phyloP scores from a whole-genome alignment of 2,797 vertebrate species.

The Scarus forsteni region DNA sequence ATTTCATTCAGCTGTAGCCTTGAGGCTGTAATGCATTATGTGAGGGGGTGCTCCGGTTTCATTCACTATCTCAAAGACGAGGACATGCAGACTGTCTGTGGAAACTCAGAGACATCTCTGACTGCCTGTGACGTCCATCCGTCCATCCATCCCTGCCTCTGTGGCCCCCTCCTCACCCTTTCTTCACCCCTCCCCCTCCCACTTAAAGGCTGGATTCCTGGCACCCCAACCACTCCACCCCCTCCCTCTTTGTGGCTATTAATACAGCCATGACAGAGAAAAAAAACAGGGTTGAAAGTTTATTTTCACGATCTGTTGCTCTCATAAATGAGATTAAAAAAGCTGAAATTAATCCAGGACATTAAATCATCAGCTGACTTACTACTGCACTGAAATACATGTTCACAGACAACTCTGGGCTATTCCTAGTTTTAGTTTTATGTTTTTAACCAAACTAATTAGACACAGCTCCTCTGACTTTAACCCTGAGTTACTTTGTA shows the following conservation, averaged over 20 bases:
- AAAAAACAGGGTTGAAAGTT: slow-evolving; percentile 17
- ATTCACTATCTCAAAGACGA: slow-evolving; percentile 25
- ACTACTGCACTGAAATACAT: not conserved
- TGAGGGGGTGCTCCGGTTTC: not conserved
- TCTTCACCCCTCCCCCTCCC: slow-evolving; percentile 24
- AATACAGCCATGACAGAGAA: slow-evolving; percentile 43
- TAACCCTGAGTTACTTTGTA: not conserved
- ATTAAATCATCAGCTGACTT: not conserved
- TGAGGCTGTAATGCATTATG: too few relatives aligned
- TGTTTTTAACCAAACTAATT: not conserved
- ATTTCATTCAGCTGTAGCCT: too few relatives aligned
- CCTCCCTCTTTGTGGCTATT: slow-evolving; percentile 39
- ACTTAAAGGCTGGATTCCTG: slow-evolving; percentile 62
- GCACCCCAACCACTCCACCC: slow-evolving; percentile 16
- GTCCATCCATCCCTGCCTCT: slow-evolving; percentile 16
- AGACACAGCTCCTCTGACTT: not conserved
- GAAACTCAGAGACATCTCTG: slow-evolving; percentile 33
- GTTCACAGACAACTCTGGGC: too few relatives aligned
- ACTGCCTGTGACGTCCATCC: slow-evolving; percentile 12
- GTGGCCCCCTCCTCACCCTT: slow-evolving; percentile 39
- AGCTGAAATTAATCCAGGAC: not conserved
- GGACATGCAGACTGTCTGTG: slow-evolving; percentile 21
- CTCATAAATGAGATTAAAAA: not conserved
- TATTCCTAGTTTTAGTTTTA: not conserved
- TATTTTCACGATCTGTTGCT: not conserved